A percentile compares a stretch with the other conserved stretches of the same genome.
phyloP scores from a whole-genome alignment of 2,888 invertebrate species.

The Idaea dimidiata region DNA sequence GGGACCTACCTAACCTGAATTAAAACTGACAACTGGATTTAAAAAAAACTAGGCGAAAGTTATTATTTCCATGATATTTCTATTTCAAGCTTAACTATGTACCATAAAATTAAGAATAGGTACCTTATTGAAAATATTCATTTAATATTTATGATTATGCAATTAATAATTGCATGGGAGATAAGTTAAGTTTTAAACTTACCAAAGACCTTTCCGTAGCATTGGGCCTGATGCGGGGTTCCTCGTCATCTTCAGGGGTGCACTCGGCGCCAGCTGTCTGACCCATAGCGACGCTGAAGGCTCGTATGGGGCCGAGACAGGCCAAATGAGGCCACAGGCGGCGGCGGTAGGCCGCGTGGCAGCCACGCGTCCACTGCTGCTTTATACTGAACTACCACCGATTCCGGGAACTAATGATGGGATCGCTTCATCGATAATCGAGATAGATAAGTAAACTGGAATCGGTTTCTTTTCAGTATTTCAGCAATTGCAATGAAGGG shows the following conservation, averaged over 20 bases:
- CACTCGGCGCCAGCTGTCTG: conserved; percentile 77
- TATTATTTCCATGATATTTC: no score
- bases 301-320: conserved; percentile 33
- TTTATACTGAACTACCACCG: conserved; percentile 24
- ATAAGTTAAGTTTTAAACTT: conserved; percentile 39
- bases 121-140: neutral
- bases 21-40: neutral
- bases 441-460: neutral
- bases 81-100: no score
- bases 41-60: neutral
- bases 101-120: no score
- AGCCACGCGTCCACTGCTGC: conserved; percentile 72
- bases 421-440: neutral
- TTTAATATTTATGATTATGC: neutral
- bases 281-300: conserved; percentile 62
- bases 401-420: neutral
- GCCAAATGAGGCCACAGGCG: conserved; percentile 37
- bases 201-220: conserved; percentile 79
- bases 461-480: neutral
- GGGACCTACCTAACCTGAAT: no score
- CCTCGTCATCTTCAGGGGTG: conserved; percentile 76
- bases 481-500: neutral
- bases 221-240: conserved; percentile 75
- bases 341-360: conserved; percentile 73
- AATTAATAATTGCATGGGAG: conserved; percentile 8